Evolutionary conservation across 2,113 vertebrate species (phyloP).

Genomic region (Gallinago jamesoni): DNA sequence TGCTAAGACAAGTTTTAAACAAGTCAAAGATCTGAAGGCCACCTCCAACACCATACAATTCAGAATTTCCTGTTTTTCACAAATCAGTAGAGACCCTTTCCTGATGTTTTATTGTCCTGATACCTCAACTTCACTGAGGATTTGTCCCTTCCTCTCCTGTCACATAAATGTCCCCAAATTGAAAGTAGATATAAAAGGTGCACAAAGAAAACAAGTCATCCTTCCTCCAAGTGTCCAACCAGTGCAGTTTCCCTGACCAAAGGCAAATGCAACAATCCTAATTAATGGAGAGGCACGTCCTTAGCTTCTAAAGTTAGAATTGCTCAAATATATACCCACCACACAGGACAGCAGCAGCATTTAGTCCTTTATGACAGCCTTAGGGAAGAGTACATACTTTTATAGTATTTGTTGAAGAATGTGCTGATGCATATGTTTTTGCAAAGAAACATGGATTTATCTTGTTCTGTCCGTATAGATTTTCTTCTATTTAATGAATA

Average conservation of each 20-base stretch:
- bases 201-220: not conserved
- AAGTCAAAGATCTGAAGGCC: not conserved
- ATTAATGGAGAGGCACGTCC: not conserved
- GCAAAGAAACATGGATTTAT: not conserved
- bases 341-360: not conserved
- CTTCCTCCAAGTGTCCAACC: not conserved
- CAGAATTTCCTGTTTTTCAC: not conserved
- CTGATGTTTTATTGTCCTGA: not conserved
- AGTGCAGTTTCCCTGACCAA: not conserved
- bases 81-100: not conserved
- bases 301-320: not conserved
- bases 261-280: not conserved
- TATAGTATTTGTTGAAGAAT: not conserved
- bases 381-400: not conserved
- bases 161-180: not conserved
- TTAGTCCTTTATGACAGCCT: not conserved
- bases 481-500: conserved; percentile 25
- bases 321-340: not conserved
- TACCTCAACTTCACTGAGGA: not conserved
- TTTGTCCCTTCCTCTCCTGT: not conserved
- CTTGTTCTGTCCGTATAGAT: not conserved
- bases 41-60: not conserved
- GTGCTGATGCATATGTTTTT: conserved; percentile 19
- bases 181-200: not conserved
- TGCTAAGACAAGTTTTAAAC: not conserved